Evolutionary conservation across 1,140 invertebrate species (phyloP), one percentile per base, ranked within the genome.

Genomic region (Marisa cornuarietis): DNA sequence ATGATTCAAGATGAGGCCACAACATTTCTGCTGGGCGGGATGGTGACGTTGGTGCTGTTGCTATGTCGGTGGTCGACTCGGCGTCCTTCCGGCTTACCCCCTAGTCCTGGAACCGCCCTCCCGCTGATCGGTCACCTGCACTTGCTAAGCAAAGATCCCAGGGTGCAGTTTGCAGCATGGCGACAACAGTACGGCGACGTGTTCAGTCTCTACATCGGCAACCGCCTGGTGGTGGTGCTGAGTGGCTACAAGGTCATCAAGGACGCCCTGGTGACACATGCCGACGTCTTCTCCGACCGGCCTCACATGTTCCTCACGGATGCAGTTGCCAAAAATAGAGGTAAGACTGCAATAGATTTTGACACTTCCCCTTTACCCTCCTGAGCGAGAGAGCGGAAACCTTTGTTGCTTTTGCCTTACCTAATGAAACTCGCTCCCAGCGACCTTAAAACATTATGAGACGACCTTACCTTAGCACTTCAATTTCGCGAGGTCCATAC

Each of bases 131-230:
- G 84, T 6, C 80, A 83, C 66, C 65, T 83, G 26, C 82, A 78
- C 14, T 73, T 71, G 7, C 16, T 85, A 22, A 72, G 69, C 31
- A 51, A 26, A 16, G 84, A 85, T 68, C 72, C 76, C 20, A 58
- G 78, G 68, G 10, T 5, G 24, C 20, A 42, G 51, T 84, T 83
- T 68, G 26, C 52, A 42, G 10, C 58, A 13, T 74, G 82, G 16
- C 58, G 81, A 16, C 73, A 63, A 61, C 81, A 76, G 71, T 84
- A 85, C 72, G 85, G 85, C 8, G 83, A 86, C 58, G 72, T 86
- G 5, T 83, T 79, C 71, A 83, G 82, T 62, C 52, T 83, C 26
- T 81, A 81, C 68, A 22, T 83, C 13, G 78, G 77, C 62, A 76
- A 75, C 20, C 26, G 58, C 14, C 61, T 73, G 31, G 51, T 83